These are phyloP conservation scores for Slavum lentiscoides DNA, from an alignment of 2,888 invertebrate species.

Conservation along the genomic window DNA sequence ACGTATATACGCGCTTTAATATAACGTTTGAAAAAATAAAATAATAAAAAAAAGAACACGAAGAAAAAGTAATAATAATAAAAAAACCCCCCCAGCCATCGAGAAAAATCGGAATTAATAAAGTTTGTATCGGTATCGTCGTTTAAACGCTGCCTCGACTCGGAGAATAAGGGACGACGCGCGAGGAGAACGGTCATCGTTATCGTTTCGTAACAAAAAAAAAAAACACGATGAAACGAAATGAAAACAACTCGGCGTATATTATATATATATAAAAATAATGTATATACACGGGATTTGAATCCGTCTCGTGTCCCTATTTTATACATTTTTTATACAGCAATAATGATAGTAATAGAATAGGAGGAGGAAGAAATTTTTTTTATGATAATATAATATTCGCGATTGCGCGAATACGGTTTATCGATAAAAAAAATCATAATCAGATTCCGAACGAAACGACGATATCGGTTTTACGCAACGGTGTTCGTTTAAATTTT, in stretches of 20 bases:
- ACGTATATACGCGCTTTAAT: conserved; percentile 49
- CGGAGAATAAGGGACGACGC: not conserved
- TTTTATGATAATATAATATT: too few relatives aligned
- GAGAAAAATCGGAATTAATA: conserved; percentile 52
- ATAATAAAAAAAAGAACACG: conserved; percentile 13
- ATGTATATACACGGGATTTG: not conserved
- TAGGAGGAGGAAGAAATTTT: too few relatives aligned
- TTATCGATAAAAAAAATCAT: too few relatives aligned
- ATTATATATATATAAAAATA: too few relatives aligned
- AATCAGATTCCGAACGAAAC: too few relatives aligned
- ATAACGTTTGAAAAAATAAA: not conserved
- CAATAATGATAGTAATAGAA: too few relatives aligned
- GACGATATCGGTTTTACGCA: too few relatives aligned
- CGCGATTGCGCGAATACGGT: too few relatives aligned
- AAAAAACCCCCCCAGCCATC: not conserved
- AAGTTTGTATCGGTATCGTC: conserved; percentile 47
- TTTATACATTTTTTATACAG: too few relatives aligned
- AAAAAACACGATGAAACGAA: conserved; percentile 22
- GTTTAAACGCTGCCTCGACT: conserved; percentile 31
- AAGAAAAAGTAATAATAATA: conserved; percentile 48
- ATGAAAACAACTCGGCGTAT: conserved; percentile 17
- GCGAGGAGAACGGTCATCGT: conserved; percentile 43
- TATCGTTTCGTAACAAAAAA: conserved; percentile 37
- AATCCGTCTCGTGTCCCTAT: not conserved
- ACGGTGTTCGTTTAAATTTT: too few relatives aligned